Evolutionary conservation across 2,113 vertebrate species (phyloP), one percentile per base, ranked within the genome.

Genomic region (Junco hyemalis): DNA sequence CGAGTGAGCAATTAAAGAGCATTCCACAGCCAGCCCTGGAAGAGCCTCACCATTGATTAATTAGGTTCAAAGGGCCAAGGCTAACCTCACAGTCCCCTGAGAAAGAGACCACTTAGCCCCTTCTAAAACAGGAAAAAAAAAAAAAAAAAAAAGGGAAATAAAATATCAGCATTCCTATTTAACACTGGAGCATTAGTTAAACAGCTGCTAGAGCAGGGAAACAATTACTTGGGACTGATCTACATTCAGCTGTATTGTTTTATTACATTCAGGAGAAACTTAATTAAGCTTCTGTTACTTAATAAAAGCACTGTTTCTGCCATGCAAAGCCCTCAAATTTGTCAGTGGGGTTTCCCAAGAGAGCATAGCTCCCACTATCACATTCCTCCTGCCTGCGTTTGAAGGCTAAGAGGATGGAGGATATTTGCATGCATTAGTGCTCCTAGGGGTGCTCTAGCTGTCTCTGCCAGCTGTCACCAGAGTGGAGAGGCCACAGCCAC

Each of bases 241-340:
- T 93, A 92, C 72, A 95, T 94, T 86, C 70, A 72, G 69, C 76
- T 66, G 56, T 76, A 91, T 40, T 12, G 33, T 86, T 96, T 93
- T 87, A 96, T 92, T 79, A 91, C 63, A 74, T 92, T 79, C 64
- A 89, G 70, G 31, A 86, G 72, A 91, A 96, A 94, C 90, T 95
- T 96, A 97, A 96, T 97, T 95, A 96, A 95, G 87, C 69, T 82
- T 92, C 93, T 82, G 60, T 66, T 95, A 82, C 84, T 92, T 96
- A 97, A 95, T 90, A 95, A 92, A 96, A 95, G 56, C 51, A 61
- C 65, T 69, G 60, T 65, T 91, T 50, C 64, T 86, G 72, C 69
- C 74, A 60, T 5, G 44, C 45, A 50, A 93, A 71, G 60, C 48
- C 80, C 63, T 88, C 3, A 6, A 28, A 65, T 70, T 54, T 65